phyloP scores from a whole-genome alignment of 2,888 invertebrate genomes.

The Drosophila lacicola region DNA sequence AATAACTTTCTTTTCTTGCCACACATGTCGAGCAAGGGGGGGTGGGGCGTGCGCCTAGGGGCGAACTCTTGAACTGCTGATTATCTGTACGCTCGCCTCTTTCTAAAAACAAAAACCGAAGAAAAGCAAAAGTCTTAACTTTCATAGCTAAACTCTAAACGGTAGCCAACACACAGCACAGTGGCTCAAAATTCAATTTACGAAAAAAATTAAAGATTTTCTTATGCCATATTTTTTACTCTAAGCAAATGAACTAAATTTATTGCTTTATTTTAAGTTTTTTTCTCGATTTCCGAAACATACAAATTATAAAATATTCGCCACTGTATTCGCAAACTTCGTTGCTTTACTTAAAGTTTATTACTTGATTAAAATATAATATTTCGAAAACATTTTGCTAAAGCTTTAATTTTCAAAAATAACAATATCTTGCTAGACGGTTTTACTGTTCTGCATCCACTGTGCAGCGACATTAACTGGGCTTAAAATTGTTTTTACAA shows the following conservation, averaged over 20 bases:
- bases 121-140: slow-evolving; percentile 69
- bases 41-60: slow-evolving; percentile 21
- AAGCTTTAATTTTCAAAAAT: neutral
- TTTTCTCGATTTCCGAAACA: no score
- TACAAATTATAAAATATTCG: no score
- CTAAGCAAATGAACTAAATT: no score
- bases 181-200: slow-evolving; percentile 33
- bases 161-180: slow-evolving; percentile 52
- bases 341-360: no score
- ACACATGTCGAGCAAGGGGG: slow-evolving; percentile 41
- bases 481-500: slow-evolving; percentile 75
- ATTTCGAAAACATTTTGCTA: no score
- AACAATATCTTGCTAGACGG: neutral
- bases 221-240: neutral
- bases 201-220: neutral
- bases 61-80: slow-evolving; percentile 73
- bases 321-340: no score
- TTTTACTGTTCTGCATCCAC: slow-evolving; percentile 34
- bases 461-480: slow-evolving; percentile 71
- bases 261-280: no score
- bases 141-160: slow-evolving; percentile 57
- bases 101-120: slow-evolving; percentile 65
- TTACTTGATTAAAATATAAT: no score
- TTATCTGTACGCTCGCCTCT: slow-evolving; percentile 64
- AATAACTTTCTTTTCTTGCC: slow-evolving; percentile 77